These are phyloP conservation scores for Leptinotarsa peninsularis DNA, from an alignment of 2,888 invertebrate genomes.

Conservation along the genomic window DNA sequence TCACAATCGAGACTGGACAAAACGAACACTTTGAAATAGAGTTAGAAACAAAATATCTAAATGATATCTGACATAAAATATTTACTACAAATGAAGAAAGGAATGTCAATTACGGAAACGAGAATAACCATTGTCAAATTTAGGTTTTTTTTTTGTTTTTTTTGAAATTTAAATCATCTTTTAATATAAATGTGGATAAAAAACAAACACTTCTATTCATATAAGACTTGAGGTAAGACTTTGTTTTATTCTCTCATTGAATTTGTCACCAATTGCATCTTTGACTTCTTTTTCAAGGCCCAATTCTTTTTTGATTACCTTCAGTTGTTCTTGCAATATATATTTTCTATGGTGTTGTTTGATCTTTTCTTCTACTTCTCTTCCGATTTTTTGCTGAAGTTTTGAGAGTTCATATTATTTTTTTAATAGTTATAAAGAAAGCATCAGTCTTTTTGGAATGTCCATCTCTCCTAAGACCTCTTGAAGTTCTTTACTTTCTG, in stretches of 20 bases:
- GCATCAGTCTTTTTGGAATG: conserved; percentile 90
- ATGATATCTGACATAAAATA: no score
- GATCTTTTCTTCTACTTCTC: conserved; percentile 98
- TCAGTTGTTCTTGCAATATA: conserved; percentile 97
- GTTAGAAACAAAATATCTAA: no score
- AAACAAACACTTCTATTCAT: conserved; percentile 5
- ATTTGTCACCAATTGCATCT: conserved; percentile 98
- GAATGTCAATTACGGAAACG: no score
- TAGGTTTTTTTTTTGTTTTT: no score
- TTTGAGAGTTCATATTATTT: conserved; percentile 97
- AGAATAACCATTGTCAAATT: no score
- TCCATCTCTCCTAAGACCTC: conserved; percentile 93
- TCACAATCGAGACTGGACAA: no score
- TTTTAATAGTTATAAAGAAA: conserved; percentile 91
- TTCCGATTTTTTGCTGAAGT: conserved; percentile 96
- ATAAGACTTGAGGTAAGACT: conserved; percentile 68
- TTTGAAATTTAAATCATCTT: not conserved
- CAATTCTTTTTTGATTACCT: conserved; percentile 97
- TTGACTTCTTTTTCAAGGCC: conserved; percentile 99
- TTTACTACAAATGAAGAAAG: no score
- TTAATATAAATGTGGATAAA: conserved; percentile 24
- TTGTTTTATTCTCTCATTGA: conserved; percentile 90
- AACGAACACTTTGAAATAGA: no score
- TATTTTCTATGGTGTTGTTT: conserved; percentile 98
- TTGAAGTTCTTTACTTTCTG: conserved; percentile 92